Evolutionary conservation across 2,113 vertebrate genomes (phyloP).

Genomic region (Paradoxurus hermaphroditus): DNA sequence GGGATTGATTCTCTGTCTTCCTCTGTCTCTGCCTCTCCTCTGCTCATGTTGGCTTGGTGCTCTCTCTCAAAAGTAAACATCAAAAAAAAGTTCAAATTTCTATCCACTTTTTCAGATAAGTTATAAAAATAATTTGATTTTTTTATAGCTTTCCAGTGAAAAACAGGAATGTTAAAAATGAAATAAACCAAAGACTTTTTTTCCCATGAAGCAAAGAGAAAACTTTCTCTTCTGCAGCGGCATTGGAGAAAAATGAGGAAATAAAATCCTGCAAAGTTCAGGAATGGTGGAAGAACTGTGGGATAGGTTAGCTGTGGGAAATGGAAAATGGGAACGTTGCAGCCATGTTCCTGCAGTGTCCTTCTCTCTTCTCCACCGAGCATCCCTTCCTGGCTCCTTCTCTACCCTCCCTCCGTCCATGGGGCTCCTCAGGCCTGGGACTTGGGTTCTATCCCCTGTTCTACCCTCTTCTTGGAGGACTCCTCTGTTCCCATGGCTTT

Average conservation of each 20-base stretch:
- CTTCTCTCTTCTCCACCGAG: background rate
- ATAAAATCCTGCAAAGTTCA: background rate
- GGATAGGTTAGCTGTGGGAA: background rate
- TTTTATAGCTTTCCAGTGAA: background rate
- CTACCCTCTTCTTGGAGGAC: background rate
- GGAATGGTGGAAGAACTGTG: background rate
- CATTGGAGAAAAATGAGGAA: background rate
- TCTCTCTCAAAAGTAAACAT: too few species aligned
- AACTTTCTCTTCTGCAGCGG: background rate
- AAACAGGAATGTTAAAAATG: conserved; percentile 14
- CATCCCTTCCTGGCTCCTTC: background rate
- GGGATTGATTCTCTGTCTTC: too few species aligned
- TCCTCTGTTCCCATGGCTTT: background rate
- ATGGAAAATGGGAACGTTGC: background rate
- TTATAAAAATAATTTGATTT: background rate
- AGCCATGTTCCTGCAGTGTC: background rate
- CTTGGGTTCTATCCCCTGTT: background rate
- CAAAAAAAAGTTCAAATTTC: background rate
- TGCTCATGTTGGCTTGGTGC: too few species aligned
- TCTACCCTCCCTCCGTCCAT: background rate
- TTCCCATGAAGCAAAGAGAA: background rate
- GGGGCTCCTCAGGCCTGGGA: background rate
- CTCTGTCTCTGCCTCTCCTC: too few species aligned
- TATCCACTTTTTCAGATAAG: background rate
- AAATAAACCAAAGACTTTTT: background rate